phyloP scores from a whole-genome alignment of 2,888 invertebrate species.

The Nasonia oneida region DNA sequence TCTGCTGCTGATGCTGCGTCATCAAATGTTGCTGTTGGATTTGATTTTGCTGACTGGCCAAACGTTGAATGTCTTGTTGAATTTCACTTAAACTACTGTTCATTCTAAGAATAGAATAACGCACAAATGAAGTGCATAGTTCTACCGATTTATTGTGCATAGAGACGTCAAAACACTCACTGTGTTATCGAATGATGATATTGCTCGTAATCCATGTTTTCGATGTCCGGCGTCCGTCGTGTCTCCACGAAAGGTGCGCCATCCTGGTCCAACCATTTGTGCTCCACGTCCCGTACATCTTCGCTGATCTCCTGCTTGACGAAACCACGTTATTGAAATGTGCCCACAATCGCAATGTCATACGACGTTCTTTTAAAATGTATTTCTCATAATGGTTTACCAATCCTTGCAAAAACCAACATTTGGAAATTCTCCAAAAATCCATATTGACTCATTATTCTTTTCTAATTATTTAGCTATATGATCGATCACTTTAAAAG shows the following conservation, averaged over 20 bases:
- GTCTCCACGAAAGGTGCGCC: slow-evolving; percentile 83
- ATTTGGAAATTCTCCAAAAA: slow-evolving; percentile 54
- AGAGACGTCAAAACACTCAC: slow-evolving; percentile 80
- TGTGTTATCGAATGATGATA: slow-evolving; percentile 91
- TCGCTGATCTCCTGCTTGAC: slow-evolving; percentile 82
- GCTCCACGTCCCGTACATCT: slow-evolving; percentile 82
- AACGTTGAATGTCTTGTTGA: slow-evolving; percentile 94
- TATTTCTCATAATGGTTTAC: slow-evolving; percentile 26
- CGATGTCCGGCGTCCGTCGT: slow-evolving; percentile 87
- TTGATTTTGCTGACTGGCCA: slow-evolving; percentile 91
- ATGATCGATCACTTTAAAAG: not conserved
- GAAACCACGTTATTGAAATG: not conserved
- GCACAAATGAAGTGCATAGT: slow-evolving; percentile 7
- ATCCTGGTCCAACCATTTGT: slow-evolving; percentile 85
- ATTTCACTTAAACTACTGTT: slow-evolving; percentile 96
- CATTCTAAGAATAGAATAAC: slow-evolving; percentile 83
- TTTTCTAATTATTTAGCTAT: not conserved
- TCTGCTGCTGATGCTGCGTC: slow-evolving; percentile 81
- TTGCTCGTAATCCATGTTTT: slow-evolving; percentile 90
- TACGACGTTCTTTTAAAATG: not conserved
- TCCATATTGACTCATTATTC: slow-evolving; percentile 47
- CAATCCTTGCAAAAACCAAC: slow-evolving; percentile 39
- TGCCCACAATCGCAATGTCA: not conserved
- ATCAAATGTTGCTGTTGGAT: slow-evolving; percentile 85
- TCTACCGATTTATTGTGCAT: not conserved